Base-by-base conservation (phyloP, 2,113 vertebrate genomes). In the Rhinopithecus roxellana region DNA sequence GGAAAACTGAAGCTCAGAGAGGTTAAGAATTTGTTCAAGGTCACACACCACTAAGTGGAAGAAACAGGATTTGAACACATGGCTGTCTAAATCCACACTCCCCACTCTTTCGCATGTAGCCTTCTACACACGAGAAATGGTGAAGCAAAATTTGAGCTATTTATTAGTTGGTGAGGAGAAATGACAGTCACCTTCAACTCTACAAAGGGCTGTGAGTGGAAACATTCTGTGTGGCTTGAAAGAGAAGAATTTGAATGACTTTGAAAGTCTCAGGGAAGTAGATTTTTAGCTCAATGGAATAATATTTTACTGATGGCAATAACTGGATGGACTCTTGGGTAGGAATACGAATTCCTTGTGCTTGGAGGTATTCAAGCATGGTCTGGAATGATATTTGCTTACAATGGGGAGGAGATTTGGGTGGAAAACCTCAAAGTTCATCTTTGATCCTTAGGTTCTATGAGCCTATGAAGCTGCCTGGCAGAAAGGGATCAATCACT, bases 1-100 rank as follows among this genome's bases (percentile, higher is more conserved):
- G 80, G 92, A 93, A 90, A 85, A 40, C 0, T n/a, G 43, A 97
- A 96, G 59, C 55, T 43, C 57, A 90, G 40, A 87, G 16, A 59
- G 43, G 55, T 57, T 90, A 75, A 81, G 55, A 83, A 64, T 27
- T 57, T 89, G 52, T 79, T 96, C 30, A 77, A 83, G 27, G 23
- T 50, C 45, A 70, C 32, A 72, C 18, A 55, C 55, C 38, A 61
- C 25, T 20, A 72, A 96, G 48, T 27, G 10, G 22, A 23, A 43
- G 67, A 79, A 50, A 64, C 13, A 30, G 25, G 7, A 40, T 72
- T 64, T 35, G 16, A 79, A 69, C 48, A 82, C 11, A 87, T 14
- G 45, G 40, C 48, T 17, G 1, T 69, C 70, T 95, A 61, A 78
- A 88, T 70, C 43, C 10, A 55, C 52, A 16, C 40, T 25, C 57